Evolutionary conservation across 2,113 vertebrate genomes (phyloP).

Genomic region (Cebus imitator): DNA sequence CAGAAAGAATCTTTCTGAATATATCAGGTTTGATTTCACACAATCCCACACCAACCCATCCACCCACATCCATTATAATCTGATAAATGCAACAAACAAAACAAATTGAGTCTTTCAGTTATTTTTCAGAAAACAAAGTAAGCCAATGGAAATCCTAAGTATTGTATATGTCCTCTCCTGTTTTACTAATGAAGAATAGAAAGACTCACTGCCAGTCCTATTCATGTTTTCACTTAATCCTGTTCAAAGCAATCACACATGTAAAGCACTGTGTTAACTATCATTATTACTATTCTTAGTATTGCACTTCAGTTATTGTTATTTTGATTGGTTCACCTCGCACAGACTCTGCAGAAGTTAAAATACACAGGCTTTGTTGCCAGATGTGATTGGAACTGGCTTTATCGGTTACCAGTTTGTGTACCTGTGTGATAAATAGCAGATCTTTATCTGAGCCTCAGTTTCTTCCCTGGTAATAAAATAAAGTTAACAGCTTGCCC

Average conservation of each 20-base stretch:
- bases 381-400: background rate
- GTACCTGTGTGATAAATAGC: background rate
- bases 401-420: background rate
- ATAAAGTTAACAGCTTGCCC: background rate
- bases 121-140: constrained; percentile 21
- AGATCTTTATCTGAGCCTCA: background rate
- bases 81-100: constrained; percentile 49
- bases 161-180: background rate
- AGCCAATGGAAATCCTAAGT: constrained; percentile 1
- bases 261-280: background rate
- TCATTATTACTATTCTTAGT: background rate
- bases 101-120: constrained; percentile 13
- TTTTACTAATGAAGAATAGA: constrained; percentile 44
- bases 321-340: background rate
- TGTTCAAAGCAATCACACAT: background rate
- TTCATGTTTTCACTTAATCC: background rate
- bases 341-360: background rate
- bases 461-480: background rate
- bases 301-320: background rate
- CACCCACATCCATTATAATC: constrained; percentile 37
- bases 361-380: background rate
- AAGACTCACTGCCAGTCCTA: background rate
- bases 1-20: constrained; percentile 55
- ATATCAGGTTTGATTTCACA: constrained; percentile 53
- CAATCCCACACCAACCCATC: constrained; percentile 39